Evolutionary conservation across 1,140 invertebrate genomes (phyloP).

Genomic region (Cryptotermes secundus): DNA sequence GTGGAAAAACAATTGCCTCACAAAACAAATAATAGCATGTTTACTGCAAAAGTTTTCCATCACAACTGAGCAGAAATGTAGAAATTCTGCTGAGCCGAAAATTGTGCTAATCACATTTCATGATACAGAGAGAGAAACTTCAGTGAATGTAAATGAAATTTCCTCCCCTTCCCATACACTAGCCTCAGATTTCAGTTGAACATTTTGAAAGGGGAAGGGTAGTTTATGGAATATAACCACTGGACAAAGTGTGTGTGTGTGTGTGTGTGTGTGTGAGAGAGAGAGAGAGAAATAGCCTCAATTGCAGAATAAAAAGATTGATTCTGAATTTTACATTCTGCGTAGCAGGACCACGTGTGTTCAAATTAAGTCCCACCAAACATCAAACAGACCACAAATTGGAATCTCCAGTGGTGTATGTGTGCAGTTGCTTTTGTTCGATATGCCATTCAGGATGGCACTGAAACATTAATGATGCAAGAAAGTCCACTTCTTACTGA

Average conservation of each 20-base stretch:
- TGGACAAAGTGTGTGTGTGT: background rate
- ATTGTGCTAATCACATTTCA: background rate
- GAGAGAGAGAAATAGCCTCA: background rate
- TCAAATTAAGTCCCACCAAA: background rate
- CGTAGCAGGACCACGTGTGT: background rate
- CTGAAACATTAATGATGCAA: no score
- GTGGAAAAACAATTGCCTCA: no score
- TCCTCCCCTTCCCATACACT: no score
- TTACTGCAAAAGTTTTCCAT: background rate
- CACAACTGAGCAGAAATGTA: background rate
- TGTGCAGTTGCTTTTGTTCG: background rate
- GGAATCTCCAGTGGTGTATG: background rate
- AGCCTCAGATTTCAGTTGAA: background rate
- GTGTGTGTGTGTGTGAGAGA: no score
- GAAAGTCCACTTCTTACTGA: no score
- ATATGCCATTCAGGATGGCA: background rate
- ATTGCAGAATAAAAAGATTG: constrained; percentile 11
- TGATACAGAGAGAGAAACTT: background rate
- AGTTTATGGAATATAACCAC: background rate
- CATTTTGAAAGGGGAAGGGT: background rate
- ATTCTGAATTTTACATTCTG: background rate
- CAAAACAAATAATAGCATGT: background rate
- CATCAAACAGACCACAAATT: constrained; percentile 16
- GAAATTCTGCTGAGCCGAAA: constrained; percentile 3
- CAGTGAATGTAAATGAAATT: constrained; percentile 10